Evolutionary conservation across 1,140 invertebrate genomes (phyloP).

Genomic region (Varroa destructor): DNA sequence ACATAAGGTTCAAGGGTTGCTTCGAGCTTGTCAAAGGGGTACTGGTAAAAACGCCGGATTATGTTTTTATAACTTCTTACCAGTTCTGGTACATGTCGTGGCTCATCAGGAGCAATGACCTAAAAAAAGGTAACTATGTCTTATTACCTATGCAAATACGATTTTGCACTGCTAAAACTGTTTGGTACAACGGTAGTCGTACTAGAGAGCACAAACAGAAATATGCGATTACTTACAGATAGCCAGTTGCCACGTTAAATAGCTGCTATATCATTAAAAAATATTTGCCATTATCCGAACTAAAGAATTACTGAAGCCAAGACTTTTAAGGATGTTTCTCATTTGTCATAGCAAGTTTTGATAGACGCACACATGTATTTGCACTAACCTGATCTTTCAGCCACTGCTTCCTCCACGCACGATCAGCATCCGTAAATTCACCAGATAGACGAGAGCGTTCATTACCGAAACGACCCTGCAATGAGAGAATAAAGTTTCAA

Average conservation of each 20-base stretch:
- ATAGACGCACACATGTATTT: neutral
- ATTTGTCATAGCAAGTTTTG: neutral
- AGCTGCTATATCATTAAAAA: neutral
- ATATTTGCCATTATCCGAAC: neutral
- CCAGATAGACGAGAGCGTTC: neutral
- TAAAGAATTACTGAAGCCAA: neutral
- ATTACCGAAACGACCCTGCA: neutral
- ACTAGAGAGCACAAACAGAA: neutral
- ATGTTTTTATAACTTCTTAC: slow-evolving; percentile 28
- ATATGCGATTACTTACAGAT: neutral
- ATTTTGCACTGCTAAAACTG: neutral
- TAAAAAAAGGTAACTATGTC: neutral
- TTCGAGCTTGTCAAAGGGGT: slow-evolving; percentile 5
- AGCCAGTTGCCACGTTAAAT: neutral
- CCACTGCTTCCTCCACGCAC: slow-evolving; percentile 39
- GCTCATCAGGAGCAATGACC: slow-evolving; percentile 38
- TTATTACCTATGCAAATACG: neutral
- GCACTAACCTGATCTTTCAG: slow-evolving; percentile 37
- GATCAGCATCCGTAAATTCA: slow-evolving; percentile 38
- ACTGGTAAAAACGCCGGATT: neutral
- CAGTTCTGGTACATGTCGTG: slow-evolving; percentile 36
- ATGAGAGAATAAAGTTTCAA: neutral
- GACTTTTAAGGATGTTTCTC: too few species aligned
- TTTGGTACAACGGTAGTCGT: neutral
- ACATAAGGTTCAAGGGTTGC: neutral